These are phyloP conservation scores for Drosophila prostipennis DNA, from an alignment of 2,888 invertebrate genomes.

Conservation along the genomic window DNA sequence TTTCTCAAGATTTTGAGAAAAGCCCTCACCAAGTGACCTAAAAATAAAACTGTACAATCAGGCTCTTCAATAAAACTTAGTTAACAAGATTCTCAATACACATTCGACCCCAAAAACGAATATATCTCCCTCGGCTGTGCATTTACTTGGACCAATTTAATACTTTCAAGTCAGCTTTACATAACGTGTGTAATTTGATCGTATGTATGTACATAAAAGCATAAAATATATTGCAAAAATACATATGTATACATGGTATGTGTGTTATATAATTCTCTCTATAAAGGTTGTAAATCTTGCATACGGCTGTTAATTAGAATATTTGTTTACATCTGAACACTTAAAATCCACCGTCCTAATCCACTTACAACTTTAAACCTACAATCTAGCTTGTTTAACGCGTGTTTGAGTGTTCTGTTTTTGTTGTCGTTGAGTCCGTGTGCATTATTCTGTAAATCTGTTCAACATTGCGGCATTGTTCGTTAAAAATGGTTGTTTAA, in stretches of 20 bases:
- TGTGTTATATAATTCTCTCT: conserved; percentile 51
- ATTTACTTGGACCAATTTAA: conserved; percentile 70
- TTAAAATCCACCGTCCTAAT: conserved; percentile 54
- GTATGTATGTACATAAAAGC: conserved; percentile 61
- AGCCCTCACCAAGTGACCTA: no score
- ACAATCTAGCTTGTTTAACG: conserved; percentile 52
- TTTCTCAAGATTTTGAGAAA: no score
- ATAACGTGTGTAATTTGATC: conserved; percentile 55
- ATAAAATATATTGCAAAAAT: conserved; percentile 76
- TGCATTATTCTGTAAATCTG: conserved; percentile 49
- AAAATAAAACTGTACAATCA: no score
- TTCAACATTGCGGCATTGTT: conserved; percentile 66
- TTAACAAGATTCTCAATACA: no score
- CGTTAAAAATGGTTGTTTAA: conserved; percentile 47
- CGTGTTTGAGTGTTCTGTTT: conserved; percentile 31
- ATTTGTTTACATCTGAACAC: conserved; percentile 74
- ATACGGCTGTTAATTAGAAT: conserved; percentile 70
- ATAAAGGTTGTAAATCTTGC: conserved; percentile 43
- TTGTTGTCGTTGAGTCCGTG: conserved; percentile 11
- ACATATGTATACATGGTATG: conserved; percentile 57
- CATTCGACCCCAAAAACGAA: background rate
- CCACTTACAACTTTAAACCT: conserved; percentile 51
- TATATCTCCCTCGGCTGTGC: conserved; percentile 21
- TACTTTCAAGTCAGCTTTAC: conserved; percentile 61
- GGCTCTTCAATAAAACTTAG: no score